These are phyloP conservation scores for Idaea straminata DNA, from an alignment of 2,888 invertebrate species.

Conservation along the genomic window DNA sequence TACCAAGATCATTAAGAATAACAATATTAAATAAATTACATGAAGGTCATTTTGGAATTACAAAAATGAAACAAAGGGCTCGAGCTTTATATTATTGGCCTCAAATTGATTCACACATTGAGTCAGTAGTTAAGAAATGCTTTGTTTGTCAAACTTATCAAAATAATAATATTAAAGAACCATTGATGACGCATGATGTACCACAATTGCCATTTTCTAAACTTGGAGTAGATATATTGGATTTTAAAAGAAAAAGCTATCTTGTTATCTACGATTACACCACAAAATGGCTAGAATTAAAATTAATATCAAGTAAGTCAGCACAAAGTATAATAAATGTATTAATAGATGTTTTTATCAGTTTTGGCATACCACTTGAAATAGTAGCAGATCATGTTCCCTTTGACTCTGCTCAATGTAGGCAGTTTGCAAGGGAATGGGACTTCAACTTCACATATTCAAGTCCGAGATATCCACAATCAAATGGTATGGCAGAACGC, in stretches of 20 bases:
- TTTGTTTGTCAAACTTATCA: conserved; percentile 27
- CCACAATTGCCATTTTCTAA: conserved; percentile 24
- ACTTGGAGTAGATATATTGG: conserved; percentile 22
- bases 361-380: no score
- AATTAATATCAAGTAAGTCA: conserved; percentile 15
- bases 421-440: conserved; percentile 8
- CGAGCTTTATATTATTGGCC: conserved; percentile 42
- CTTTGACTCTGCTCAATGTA: conserved; percentile 11
- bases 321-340: conserved; percentile 17
- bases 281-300: conserved; percentile 16
- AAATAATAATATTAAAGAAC: conserved; percentile 24
- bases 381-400: conserved; percentile 15
- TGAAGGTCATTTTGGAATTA: conserved; percentile 36
- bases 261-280: conserved; percentile 12
- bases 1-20: no score
- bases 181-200: conserved; percentile 19
- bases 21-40: conserved; percentile 31
- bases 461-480: conserved; percentile 10
- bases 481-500: conserved; percentile 15
- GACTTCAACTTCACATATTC: conserved; percentile 9
- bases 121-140: conserved; percentile 25
- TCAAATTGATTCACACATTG: conserved; percentile 34
- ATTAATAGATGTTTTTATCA: no score
- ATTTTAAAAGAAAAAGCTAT: conserved; percentile 20
- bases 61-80: conserved; percentile 32